These are phyloP conservation scores for Dryobates pubescens DNA, from an alignment of 2,797 vertebrate genomes.

Conservation along the genomic window DNA sequence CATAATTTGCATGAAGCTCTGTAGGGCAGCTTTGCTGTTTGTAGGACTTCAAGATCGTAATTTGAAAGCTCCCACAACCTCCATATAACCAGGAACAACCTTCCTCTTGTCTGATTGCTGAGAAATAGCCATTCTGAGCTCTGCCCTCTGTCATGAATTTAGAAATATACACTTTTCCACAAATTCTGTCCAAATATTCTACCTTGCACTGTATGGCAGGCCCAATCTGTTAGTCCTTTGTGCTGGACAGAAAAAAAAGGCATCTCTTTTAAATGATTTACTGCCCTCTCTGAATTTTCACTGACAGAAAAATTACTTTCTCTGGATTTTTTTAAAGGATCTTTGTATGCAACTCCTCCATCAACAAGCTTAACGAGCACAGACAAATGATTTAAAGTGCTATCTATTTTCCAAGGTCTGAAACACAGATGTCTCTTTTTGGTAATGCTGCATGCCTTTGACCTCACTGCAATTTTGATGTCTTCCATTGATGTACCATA, in stretches of 20 bases:
- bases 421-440: slow-evolving; percentile 76
- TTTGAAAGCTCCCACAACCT: not conserved
- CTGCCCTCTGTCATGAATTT: slow-evolving; percentile 23
- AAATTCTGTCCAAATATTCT: not conserved
- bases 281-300: not conserved
- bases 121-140: not conserved
- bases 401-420: slow-evolving; percentile 68
- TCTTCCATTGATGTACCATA: not conserved
- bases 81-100: not conserved
- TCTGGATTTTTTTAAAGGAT: slow-evolving; percentile 27
- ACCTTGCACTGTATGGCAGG: not conserved
- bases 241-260: not conserved
- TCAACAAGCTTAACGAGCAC: slow-evolving; percentile 49
- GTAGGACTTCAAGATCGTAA: not conserved
- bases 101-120: slow-evolving; percentile 8
- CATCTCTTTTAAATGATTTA: slow-evolving; percentile 15
- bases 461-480: slow-evolving; percentile 48
- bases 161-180: slow-evolving; percentile 9
- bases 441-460: slow-evolving; percentile 62
- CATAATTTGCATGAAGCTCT: not conserved
- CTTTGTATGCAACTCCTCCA: slow-evolving; percentile 66
- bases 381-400: slow-evolving; percentile 69
- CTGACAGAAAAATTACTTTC: slow-evolving; percentile 17
- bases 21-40: not conserved
- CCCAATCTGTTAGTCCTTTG: not conserved